Conservation (phyloP, 2,888 invertebrate genomes). For the Rhingia rostrata region DNA sequence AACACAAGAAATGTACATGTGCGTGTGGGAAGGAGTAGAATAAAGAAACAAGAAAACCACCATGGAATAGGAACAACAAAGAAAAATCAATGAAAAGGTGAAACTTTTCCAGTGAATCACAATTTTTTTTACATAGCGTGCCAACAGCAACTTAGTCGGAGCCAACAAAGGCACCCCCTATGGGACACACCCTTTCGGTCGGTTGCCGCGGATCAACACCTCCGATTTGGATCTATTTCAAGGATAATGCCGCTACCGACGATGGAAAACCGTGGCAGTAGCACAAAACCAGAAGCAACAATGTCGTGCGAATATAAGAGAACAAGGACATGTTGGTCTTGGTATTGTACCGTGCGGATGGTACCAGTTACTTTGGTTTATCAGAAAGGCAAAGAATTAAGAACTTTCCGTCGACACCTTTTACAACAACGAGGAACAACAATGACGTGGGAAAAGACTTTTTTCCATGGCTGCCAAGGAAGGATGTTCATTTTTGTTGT, state of each 20-base stretch:
- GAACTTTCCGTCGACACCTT: conserved; percentile 56
- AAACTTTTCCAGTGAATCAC: conserved; percentile 73
- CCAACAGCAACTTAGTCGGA: conserved; percentile 61
- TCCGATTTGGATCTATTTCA: conserved; percentile 57
- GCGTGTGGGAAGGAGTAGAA: conserved; percentile 7
- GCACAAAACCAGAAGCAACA: conserved; percentile 15
- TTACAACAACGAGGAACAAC: conserved; percentile 5
- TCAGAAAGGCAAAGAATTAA: conserved; percentile 56
- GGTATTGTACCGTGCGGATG: conserved; percentile 14
- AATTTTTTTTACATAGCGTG: conserved; percentile 67
- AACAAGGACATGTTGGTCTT: conserved; percentile 32
- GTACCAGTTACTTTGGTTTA: conserved; percentile 44
- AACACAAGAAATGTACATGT: neutral
- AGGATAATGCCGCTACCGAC: conserved; percentile 38
- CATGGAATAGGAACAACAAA: conserved; percentile 5
- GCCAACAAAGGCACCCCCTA: conserved; percentile 47
- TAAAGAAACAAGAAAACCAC: conserved; percentile 4
- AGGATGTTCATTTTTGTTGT: neutral
- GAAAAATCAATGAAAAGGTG: conserved; percentile 72
- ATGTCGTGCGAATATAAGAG: neutral
- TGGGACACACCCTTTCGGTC: conserved; percentile 54
- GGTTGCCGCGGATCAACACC: conserved; percentile 52
- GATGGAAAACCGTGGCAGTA: conserved; percentile 32
- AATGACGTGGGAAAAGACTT: conserved; percentile 13
- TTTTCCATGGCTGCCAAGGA: conserved; percentile 4